phyloP scores from a whole-genome alignment of 2,888 invertebrate genomes.

The Nymphalis c-album region DNA sequence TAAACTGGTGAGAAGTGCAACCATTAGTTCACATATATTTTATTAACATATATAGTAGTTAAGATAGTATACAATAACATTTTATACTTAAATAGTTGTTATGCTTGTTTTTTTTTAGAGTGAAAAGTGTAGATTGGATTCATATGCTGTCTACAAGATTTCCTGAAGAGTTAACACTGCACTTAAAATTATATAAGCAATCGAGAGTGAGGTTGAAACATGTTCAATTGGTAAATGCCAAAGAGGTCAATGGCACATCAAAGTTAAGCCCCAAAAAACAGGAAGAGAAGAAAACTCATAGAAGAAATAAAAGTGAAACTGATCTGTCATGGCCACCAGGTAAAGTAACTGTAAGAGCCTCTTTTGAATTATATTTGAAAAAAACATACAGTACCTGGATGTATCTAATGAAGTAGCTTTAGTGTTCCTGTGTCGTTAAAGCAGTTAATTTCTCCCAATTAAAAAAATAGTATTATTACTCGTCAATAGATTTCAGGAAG shows the following conservation, averaged over 20 bases:
- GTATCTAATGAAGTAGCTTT: too few relatives aligned
- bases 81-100: not conserved
- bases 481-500: too few relatives aligned
- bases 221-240: constrained; percentile 67
- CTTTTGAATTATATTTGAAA: constrained; percentile 2
- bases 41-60: too few relatives aligned
- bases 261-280: constrained; percentile 68
- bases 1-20: not conserved
- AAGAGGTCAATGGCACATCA: constrained; percentile 68
- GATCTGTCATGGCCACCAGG: constrained; percentile 85
- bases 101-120: constrained; percentile 48
- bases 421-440: too few relatives aligned
- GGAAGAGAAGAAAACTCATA: constrained; percentile 81
- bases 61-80: too few relatives aligned
- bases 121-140: constrained; percentile 95
- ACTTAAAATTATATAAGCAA: constrained; percentile 92
- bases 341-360: constrained; percentile 39
- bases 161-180: constrained; percentile 95
- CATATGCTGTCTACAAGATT: constrained; percentile 92
- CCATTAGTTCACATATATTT: too few relatives aligned
- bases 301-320: constrained; percentile 87
- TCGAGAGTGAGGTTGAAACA: constrained; percentile 83
- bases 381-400: not conserved
- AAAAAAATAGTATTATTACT: too few relatives aligned
- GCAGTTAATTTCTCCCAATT: too few relatives aligned